Evolutionary conservation across 2,797 vertebrate genomes (phyloP), one percentile per base, ranked within the genome.

Genomic region (Cryptoprocta ferox): DNA sequence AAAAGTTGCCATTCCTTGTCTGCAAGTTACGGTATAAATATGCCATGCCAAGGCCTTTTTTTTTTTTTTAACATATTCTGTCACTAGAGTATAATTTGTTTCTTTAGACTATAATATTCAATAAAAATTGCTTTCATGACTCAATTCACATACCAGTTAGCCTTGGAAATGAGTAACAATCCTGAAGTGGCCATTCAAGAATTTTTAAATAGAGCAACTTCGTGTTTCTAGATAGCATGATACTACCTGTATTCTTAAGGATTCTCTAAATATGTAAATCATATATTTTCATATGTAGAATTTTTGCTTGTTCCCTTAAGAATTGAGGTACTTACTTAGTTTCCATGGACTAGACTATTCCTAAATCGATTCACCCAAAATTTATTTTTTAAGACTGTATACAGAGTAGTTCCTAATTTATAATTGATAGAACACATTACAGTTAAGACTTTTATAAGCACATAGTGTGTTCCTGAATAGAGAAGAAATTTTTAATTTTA

Each of bases 101-200:
- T 93, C 39, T 78, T 93, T 94, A 85, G 28, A 87, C 26, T 82
- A 35, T 90, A 76, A 30, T 50, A 84, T 84, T 32, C 32, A 73
- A 30, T 97, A 76, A 90, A 96, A 95, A 94, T 91, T 92, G 50
- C 0, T 95, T 96, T 89, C 1, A 12, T 97, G 50, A 92, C 0
- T 93, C 66, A 93, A 21, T 65, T 87, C 15, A 82, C 71, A 66
- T 79, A 87, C n/a, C 13, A 82, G 61, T 71, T 96, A 92, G 68
- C 48, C 79, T 93, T 53, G 56, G 79, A 66, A 70, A 28, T 95
- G 94, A 96, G 87, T 89, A 50, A 13, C 95, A 66, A 70, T 83
- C 18, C 11, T 94, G 63, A 96, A 92, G 19, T 87, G 16, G 81
- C 19, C 21, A 50, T 86, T 94, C 18, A 71, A 88, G n/a, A 91